These are phyloP conservation scores for Drosophila rufa DNA, from an alignment of 1,140 invertebrate species.

Conservation along the genomic window DNA sequence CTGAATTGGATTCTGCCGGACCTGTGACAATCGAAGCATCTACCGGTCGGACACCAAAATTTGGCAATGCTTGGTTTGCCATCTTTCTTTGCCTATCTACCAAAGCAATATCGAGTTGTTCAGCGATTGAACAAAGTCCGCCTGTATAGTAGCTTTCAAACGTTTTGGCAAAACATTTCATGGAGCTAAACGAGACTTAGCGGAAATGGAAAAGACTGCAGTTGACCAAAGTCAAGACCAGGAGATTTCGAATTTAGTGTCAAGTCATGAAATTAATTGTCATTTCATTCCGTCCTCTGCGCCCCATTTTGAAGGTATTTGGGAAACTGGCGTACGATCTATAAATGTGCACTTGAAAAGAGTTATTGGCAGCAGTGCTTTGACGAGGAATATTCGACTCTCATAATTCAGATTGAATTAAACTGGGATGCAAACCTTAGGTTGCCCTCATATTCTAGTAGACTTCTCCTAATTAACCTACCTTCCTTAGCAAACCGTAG, in stretches of 20 bases:
- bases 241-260: background rate
- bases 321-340: too few species aligned
- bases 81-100: background rate
- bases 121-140: slow-evolving; percentile 1
- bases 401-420: too few species aligned
- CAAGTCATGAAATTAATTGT: background rate
- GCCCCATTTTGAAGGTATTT: too few species aligned
- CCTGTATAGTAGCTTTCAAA: slow-evolving; percentile 2
- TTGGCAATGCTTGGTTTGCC: background rate
- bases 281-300: background rate
- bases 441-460: too few species aligned
- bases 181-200: background rate
- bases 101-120: background rate
- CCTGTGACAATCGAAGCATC: background rate
- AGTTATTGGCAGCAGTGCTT: too few species aligned
- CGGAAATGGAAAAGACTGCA: background rate
- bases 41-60: background rate
- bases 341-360: too few species aligned
- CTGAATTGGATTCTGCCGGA: slow-evolving; percentile 1
- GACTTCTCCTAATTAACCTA: too few species aligned
- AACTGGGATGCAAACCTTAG: too few species aligned
- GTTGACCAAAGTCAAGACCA: background rate
- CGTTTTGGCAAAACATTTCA: slow-evolving; percentile 1
- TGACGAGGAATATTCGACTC: too few species aligned
- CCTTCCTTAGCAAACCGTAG: too few species aligned